Evolutionary conservation across 2,113 vertebrate species (phyloP), one percentile per base, ranked within the genome.

Genomic region (Neodon shergylaensis): DNA sequence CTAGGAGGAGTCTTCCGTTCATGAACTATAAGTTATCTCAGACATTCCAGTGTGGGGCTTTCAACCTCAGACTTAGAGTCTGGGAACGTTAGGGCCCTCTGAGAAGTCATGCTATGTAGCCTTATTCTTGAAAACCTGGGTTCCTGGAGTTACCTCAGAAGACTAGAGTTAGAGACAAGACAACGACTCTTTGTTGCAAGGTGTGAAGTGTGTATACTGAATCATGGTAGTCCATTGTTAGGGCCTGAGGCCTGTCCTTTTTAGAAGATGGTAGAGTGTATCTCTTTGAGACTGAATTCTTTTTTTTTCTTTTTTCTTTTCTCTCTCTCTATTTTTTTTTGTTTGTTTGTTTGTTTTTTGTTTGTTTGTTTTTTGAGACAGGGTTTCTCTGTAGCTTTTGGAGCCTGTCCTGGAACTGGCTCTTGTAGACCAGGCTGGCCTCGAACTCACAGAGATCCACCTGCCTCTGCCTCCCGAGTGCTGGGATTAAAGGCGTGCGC

Each of bases 141-240:
- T 70, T 92, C 74, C 78, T 83, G 70, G 74, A 72, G 19, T 92
- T 49, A 72, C 79, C 73, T 95, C 96, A 88, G 91, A 44, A 86
- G 72, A 74, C 72, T 81, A 58, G 90, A 87, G 16, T 91, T 82
- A 44, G 89, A 89, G 42, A 44, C 87, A 54, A 92, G 52, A 52
- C 49, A 77, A 58, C 61, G 78, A 10, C 89, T 31, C 47, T 68
- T 47, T 22, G 78, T 65, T 73, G 58, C 52, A 13, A 9, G 26
- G 28, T 8, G 5, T 58, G 14, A 16, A 33, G 47, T 26, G 17
- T 36, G 7, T 68, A 47, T 5, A 3, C 2, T 65, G 74, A 81
- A 39, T 94, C 92, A 36, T 12, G 3, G 22, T 8, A 12, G 6
- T 52, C 12, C 68, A 28, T 63, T 44, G 26, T 33, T 28, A 21